Evolutionary conservation across 2,113 vertebrate genomes (phyloP), one percentile per base, ranked within the genome.

Genomic region (Lampris megalopsis): DNA sequence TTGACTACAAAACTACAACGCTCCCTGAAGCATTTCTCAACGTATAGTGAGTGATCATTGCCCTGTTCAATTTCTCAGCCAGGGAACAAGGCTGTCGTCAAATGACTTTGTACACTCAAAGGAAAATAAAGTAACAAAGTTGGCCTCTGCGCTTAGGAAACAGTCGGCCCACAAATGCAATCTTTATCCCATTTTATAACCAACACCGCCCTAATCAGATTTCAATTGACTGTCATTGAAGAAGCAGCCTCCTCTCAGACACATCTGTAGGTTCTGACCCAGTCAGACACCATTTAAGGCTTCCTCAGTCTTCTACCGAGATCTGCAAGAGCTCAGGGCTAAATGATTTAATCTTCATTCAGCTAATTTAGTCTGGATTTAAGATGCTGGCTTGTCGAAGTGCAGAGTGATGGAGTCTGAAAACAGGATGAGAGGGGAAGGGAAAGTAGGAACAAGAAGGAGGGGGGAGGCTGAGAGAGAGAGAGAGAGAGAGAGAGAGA

Each of bases 321-420:
- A 91, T 92, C 88, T 86, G 59, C 75, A 85, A 91, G 85, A 90
- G 91, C 89, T 92, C 85, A 88, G 75, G 86, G 89, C 89, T 89
- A 92, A 91, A 92, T 91, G 85, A 91, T 92, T 93, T 94, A 92
- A 94, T 93, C 92, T 93, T 93, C 92, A 92, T 94, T 94, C 90
- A 84, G 85, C 88, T 93, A 92, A 92, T 93, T 93, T 94, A 93
- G 92, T 92, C 92, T 91, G 87, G 88, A 91, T 92, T 89, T 91
- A 90, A 91, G 91, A 84, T 90, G 88, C 88, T 45, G 87, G 88
- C 84, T 92, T 92, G 92, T 90, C 89, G 87, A 91, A 92, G 90
- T 92, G 87, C 85, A 91, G 91, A 92, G 86, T 91, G 89, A 92
- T 90, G 87, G 79, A 88, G 89, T 91, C 88, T 90, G 89, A 88